Base-by-base conservation (phyloP, 23 tunicate species). In the Clavelina lepadiformis region DNA sequence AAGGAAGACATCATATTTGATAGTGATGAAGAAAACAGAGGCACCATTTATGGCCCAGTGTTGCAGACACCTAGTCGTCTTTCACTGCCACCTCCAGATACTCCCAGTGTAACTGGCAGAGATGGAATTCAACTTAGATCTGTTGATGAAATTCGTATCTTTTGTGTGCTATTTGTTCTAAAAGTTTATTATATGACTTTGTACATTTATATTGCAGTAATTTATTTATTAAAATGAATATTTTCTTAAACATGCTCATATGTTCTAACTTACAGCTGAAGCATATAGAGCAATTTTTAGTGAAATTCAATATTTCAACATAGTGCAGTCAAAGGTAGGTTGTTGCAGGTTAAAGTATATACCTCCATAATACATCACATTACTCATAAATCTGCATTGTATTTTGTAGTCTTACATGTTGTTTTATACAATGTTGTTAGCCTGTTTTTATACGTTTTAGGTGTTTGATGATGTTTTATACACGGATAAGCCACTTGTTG, bases 91-190 rank as follows among this genome's bases (percentile, higher is more conserved):
- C 46, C 71, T 3, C 27, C 31, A 6, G 4, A 23, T 27, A 71
- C 65, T 38, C 78, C 78, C 15, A 66, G 72, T 35, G 78, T 65
- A 7, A 33, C 28, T 35, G 20, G 19, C 5, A 38, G 26, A 49
- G 65, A 62, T 61, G 86, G 66, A 25, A 58, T 51, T 5, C 69
- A 80, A 71, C 69, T 80, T 3, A 36, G 78, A 61, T 56, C 86
- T 35, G 69, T 80, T 5, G 86, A 80, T 25, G 86, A 80, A 80
- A 51, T 80, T 26, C 86, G 86, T 80, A 80, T 78, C 84, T 76
- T 68, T 78, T 68, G 35, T 26, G 5, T 41, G 29, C 13, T 20
- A 44, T 38, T 41, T 13, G 5, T 5, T 66, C 19, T 2, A 2
- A 30, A 62, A 19, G 28, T 3, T 2, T 33, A 3, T 21, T 28